phyloP scores from a whole-genome alignment of 2,113 vertebrate species.

The Sylvia atricapilla region DNA sequence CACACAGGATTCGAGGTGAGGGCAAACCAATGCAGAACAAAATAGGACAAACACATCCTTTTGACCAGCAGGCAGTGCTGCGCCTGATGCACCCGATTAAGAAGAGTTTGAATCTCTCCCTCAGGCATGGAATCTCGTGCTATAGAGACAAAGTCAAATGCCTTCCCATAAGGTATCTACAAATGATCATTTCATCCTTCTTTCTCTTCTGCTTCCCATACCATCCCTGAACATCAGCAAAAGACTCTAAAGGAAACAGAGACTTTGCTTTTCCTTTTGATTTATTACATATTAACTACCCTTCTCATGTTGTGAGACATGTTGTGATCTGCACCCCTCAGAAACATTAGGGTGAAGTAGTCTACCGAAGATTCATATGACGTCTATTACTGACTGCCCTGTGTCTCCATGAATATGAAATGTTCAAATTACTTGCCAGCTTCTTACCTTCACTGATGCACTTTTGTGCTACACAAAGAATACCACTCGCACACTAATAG shows the following conservation, averaged over 20 bases:
- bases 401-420: neutral
- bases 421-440: neutral
- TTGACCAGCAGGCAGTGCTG: neutral
- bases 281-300: neutral
- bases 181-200: neutral
- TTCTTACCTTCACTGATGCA: neutral
- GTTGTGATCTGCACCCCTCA: neutral
- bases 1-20: rapidly evolving
- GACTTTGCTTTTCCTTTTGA: neutral
- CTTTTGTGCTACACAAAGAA: neutral
- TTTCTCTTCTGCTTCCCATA: neutral
- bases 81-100: neutral
- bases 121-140: neutral
- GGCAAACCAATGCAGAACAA: neutral
- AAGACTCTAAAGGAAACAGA: neutral
- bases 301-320: neutral
- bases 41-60: neutral
- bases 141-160: neutral
- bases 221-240: neutral
- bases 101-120: neutral
- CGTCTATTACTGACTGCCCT: neutral
- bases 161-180: neutral
- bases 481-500: neutral
- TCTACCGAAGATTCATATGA: neutral
- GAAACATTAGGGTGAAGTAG: neutral